Base-by-base conservation (phyloP, 2,797 vertebrate genomes). In the Scarus forsteni region DNA sequence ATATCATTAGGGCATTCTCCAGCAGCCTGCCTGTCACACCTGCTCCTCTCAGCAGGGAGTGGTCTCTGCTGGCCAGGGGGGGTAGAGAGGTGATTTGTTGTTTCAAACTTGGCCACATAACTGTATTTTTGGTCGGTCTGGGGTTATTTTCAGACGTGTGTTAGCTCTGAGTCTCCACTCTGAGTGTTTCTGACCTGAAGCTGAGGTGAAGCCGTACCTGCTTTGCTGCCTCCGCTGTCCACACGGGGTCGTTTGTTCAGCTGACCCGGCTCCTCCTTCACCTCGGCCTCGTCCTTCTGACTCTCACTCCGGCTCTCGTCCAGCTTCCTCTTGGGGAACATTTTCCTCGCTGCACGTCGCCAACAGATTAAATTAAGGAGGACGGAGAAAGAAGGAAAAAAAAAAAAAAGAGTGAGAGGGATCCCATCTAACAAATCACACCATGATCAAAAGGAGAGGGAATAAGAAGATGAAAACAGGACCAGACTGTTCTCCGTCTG, bases 301-400 rank as follows among this genome's bases (percentile, higher is more conserved):
- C 63, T 79, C 73, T 92, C 93, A 0, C 66, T 66, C 76, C 78
- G 49, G 73, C 66, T 82, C 18, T 93, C 88, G 0, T 93, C 84
- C 10, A 95, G 85, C 78, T 94, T 95, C 77, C 95, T 94, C 88
- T 97, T 97, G 0, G 95, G 94, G 59, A 97, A 88, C 88, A 95
- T 96, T 81, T 98, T 98, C 77, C 96, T 95, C 14, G 97, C 97
- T 97, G 79, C 54, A 80, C 11, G 16, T 36, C 62, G 60, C 63
- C 19, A 44, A 84, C 38, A 13, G 45, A 46, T 68, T 74, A 60
- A 57, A 66, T 81, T 62, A 68, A 77, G 71, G 49, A 27, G n/a
- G 10, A 18, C 4, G 19, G 6, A 15, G 19, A 9, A 11, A 12
- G 5, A n/a, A 5, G 43, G 15, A 45, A 18, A 42, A 35, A 13